Conservation (phyloP, 2,113 vertebrate genomes). For the Elephantulus edwardii region DNA sequence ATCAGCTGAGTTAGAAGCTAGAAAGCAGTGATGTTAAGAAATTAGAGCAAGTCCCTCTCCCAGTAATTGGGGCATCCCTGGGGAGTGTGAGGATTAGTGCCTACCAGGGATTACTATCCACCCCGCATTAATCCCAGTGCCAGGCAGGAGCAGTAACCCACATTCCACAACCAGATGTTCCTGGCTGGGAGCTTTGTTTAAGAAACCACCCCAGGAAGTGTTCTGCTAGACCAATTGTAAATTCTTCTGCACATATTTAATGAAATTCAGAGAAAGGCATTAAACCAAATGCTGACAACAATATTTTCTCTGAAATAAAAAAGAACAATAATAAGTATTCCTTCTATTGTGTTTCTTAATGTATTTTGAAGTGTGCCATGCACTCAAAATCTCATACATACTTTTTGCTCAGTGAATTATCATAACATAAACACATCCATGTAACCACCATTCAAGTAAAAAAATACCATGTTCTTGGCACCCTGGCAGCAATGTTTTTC, state of each 20-base stretch:
- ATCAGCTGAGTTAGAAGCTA: neutral
- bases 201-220: neutral
- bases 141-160: too few relatives aligned
- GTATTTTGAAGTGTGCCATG: neutral
- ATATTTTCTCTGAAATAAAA: neutral
- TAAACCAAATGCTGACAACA: neutral
- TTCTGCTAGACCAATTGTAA: neutral
- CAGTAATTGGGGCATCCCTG: neutral
- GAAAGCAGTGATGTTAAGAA: neutral
- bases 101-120: neutral
- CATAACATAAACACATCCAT: neutral
- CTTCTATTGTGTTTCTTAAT: slow-evolving; percentile 16
- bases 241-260: neutral
- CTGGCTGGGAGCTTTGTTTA: neutral
- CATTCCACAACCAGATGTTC: neutral
- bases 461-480: neutral
- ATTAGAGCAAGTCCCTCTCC: neutral
- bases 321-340: neutral
- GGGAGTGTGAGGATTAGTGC: neutral
- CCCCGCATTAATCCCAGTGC: neutral
- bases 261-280: neutral
- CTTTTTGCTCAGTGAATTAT: neutral
- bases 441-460: neutral
- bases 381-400: neutral
- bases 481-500: neutral